These are phyloP conservation scores for Hyperopisus bebe DNA, from an alignment of 2,113 vertebrate species.

Conservation along the genomic window DNA sequence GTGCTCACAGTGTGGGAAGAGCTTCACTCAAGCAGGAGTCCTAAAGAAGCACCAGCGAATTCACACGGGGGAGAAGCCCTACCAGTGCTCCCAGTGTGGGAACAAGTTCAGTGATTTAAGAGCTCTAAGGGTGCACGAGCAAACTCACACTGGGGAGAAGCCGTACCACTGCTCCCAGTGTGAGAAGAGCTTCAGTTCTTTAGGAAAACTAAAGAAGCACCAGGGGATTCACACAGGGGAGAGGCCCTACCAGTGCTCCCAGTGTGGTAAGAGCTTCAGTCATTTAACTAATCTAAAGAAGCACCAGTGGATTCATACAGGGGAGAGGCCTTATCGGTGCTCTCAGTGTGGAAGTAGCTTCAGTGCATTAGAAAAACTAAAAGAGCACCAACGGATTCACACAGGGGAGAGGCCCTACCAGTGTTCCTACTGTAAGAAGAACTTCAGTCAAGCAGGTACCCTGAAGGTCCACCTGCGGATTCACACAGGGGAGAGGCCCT, in stretches of 20 bases:
- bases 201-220: neutral
- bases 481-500: neutral
- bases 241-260: neutral
- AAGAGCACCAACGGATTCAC: neutral
- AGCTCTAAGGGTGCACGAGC: neutral
- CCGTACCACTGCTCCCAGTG: neutral
- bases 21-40: neutral
- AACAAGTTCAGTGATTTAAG: neutral
- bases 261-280: neutral
- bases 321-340: neutral
- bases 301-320: neutral
- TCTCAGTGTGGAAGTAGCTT: neutral
- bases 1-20: neutral
- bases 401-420: neutral
- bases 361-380: neutral
- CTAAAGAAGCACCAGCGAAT: neutral
- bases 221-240: neutral
- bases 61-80: neutral
- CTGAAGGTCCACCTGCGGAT: neutral
- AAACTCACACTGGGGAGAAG: neutral
- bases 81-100: neutral
- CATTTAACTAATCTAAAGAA: neutral
- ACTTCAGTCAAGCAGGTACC: neutral
- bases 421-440: neutral
- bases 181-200: neutral